Base-by-base conservation (phyloP, 2,113 vertebrate genomes). In the Columbina picui region DNA sequence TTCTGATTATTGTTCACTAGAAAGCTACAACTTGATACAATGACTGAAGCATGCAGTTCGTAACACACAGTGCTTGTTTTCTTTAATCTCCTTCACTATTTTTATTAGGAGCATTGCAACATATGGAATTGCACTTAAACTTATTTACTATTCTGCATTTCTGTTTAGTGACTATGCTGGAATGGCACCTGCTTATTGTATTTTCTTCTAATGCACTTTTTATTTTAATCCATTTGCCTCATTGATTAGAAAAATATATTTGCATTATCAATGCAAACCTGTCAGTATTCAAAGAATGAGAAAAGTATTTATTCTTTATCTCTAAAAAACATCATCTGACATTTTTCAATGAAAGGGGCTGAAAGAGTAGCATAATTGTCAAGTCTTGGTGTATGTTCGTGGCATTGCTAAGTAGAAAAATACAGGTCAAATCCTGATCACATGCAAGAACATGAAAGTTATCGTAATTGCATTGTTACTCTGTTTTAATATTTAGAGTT, bases 1-100 rank as follows among this genome's bases (percentile, higher is more conserved):
- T 92, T 69, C 64, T 97, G 77, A 70, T 79, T 93, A 89, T 91
- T 95, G 65, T 85, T 97, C 61, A 38, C 43, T 88, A 41, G 87
- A 92, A 94, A 74, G 80, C 47, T 77, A 36, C 60, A 82, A 38
- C 56, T 85, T 84, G 86, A 52, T 78, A 53, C 55, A 79, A 90
- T 74, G 79, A 93, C 53, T 85, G 49, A 95, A 90, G 18, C n/a
- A 4, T 22, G 22, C 8, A 21, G 21, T 88, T 87, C 63, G 14
- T 91, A 56, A 73, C 30, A 57, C n/a, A 29, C 10, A 39, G 17
- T 23, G 45, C 60, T 90, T 86, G 47, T 39, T 89, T 75, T 64
- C 57, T 83, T 50, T 13, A 25, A 43, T 86, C 7, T 67, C 61
- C 93, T 92, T 50, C 11, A 5, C 52, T 45, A 1, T 21, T 83